Evolutionary conservation across 64 coral and sea anemone species (phyloP), one percentile per base, ranked within the genome.

Genomic region (Montipora capricornis): DNA sequence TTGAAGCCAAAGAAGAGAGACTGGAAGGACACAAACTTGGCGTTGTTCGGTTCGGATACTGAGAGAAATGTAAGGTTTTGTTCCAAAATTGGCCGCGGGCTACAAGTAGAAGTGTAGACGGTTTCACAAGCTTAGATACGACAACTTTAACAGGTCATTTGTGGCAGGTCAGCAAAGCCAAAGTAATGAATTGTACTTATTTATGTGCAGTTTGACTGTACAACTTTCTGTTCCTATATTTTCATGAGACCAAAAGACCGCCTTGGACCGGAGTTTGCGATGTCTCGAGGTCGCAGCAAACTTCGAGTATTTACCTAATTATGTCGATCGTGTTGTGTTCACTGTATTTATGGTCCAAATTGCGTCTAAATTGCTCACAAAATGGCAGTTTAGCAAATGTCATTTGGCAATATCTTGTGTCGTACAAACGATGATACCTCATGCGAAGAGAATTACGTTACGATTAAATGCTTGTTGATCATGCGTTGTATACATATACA

Each of bases 21-120:
- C 20, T 50, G 58, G 55, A 93, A 93, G 60, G 91, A 93, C 91
- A 69, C 91, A 13, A 93, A 93, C 60, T 87, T 93, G 74, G 91
- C 91, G 3, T 45, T 93, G 29, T 93, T 93, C 71, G 91, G 82
- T 74, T 87, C 91, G 2, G 91, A 93, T 50, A 20, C 64, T 44
- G 91, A 93, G 46, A 87, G 77, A 79, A 93, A 93, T 87, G 91
- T 93, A 93, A 93, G 91, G 15, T 73, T 73, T 46, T 9, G 55
- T 5, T 70, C 20, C 16, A 4, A 73, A 86, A 86, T 10, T 70
- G 82, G 62, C 66, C 45, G 29, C 29, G 29, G 29, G 29, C 29
- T 37, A 37, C 29, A 37, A 37, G 29, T 37, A 37, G 29, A 37
- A 37, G 29, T 37, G 29, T 37, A 37, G 29, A 37, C 29, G 1